A percentile compares a stretch with the other conserved stretches of the same genome.
Evolutionary conservation across 2,888 invertebrate genomes (phyloP).

Genomic region (Leptopilina drosophilae): DNA sequence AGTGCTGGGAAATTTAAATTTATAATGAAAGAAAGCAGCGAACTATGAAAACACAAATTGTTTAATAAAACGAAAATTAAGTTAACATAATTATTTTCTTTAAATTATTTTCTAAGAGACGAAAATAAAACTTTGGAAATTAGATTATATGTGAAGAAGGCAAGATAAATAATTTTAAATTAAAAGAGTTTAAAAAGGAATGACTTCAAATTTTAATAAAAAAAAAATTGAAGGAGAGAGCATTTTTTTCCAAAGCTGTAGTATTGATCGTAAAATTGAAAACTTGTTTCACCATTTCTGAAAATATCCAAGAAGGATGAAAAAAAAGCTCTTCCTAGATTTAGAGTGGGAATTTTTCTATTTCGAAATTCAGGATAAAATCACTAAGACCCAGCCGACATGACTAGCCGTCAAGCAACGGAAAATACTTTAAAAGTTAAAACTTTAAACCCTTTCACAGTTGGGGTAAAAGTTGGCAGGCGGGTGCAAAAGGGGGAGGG

Average conservation of each 20-base stretch:
- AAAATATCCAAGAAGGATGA: neutral
- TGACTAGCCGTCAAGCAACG: slow-evolving; percentile 1
- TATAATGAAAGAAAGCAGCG: neutral
- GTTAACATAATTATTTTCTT: slow-evolving; percentile 10
- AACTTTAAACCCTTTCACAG: slow-evolving; percentile 19
- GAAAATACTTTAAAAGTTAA: slow-evolving; percentile 13
- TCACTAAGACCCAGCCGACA: neutral
- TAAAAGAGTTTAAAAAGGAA: too few relatives aligned
- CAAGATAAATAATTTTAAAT: too few relatives aligned
- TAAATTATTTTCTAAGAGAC: neutral
- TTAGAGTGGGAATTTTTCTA: neutral
- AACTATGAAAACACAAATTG: neutral
- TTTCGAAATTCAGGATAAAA: slow-evolving; percentile 6
- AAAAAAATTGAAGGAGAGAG: too few relatives aligned
- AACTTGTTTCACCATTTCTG: neutral
- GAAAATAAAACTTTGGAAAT: too few relatives aligned
- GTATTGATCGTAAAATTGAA: too few relatives aligned
- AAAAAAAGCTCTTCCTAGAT: neutral
- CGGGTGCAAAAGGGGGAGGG: neutral
- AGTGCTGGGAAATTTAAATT: slow-evolving; percentile 8
- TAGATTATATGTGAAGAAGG: too few relatives aligned
- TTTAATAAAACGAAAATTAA: neutral
- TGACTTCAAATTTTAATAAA: too few relatives aligned
- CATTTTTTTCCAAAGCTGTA: too few relatives aligned
- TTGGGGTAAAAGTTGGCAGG: slow-evolving; percentile 4